Conservation (phyloP, 1,140 invertebrate species). For the Anadara kagoshimensis region DNA sequence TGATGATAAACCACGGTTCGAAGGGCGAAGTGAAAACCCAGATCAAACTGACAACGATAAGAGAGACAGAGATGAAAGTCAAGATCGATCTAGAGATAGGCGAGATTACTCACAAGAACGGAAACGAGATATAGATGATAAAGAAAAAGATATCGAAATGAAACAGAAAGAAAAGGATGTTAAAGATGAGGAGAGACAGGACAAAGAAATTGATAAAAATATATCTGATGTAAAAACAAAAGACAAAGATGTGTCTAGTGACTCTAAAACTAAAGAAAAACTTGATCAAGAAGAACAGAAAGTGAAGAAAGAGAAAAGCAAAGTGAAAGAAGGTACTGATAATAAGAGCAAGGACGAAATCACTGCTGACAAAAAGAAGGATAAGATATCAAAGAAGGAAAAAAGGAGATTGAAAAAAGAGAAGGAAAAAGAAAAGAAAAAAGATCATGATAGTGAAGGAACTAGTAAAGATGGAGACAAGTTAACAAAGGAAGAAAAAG, state of each 20-base stretch:
- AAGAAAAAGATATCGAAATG: slow-evolving; percentile 21
- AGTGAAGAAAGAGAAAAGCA: slow-evolving; percentile 8
- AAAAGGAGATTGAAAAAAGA: neutral
- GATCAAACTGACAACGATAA: no score
- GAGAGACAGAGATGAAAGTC: slow-evolving; percentile 12
- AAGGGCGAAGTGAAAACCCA: no score
- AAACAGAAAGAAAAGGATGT: slow-evolving; percentile 30
- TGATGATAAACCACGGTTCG: no score
- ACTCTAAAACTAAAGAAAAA: neutral
- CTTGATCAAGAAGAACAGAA: slow-evolving; percentile 6
- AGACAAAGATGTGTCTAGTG: slow-evolving; percentile 7
- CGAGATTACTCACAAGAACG: slow-evolving; percentile 20
- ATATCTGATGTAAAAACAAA: neutral
- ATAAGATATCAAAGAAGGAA: slow-evolving; percentile 8
- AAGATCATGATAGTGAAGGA: neutral
- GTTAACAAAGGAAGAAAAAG: slow-evolving; percentile 6
- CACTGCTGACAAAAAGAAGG: no score
- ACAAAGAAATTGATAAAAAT: neutral
- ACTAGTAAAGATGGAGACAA: slow-evolving; percentile 19
- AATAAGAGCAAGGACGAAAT: no score
- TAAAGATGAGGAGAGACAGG: slow-evolving; percentile 4
- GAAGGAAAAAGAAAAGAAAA: slow-evolving; percentile 15
- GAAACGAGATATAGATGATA: slow-evolving; percentile 12
- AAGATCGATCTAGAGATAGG: slow-evolving; percentile 17
- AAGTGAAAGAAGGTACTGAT: neutral